phyloP scores from a whole-genome alignment of 2,113 vertebrate species.

The Protobothrops flavoviridis region DNA sequence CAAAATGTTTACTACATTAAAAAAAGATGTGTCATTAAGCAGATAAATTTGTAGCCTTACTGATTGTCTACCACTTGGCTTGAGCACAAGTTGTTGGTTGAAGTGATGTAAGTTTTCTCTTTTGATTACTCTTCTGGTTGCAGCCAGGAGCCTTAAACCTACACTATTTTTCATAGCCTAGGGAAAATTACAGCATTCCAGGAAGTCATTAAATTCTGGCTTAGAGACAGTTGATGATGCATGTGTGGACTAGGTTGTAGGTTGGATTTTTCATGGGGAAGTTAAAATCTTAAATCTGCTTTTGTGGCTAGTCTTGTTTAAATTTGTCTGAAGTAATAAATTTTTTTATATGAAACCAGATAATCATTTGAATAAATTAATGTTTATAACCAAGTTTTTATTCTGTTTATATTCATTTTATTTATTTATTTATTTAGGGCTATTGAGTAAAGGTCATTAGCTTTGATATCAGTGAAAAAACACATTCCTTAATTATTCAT shows the following conservation, averaged over 20 bases:
- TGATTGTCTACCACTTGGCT: slow-evolving; percentile 9
- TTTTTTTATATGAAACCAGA: background rate
- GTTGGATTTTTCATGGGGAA: background rate
- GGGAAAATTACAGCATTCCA: background rate
- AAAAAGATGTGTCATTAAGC: slow-evolving; percentile 26
- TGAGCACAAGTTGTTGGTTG: background rate
- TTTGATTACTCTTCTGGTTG: slow-evolving; percentile 21
- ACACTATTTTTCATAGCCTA: slow-evolving; percentile 8
- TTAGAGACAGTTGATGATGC: background rate
- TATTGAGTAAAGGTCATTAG: background rate
- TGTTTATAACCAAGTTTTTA: background rate
- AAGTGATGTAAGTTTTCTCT: background rate
- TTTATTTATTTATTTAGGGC: slow-evolving; percentile 1
- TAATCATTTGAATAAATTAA: background rate
- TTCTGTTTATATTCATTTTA: background rate
- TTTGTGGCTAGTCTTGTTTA: background rate
- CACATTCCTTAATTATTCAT: background rate
- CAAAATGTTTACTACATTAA: slow-evolving; percentile 58
- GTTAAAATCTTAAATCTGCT: background rate
- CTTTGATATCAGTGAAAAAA: background rate
- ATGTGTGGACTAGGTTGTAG: background rate
- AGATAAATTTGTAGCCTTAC: slow-evolving; percentile 28
- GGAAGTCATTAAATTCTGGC: background rate
- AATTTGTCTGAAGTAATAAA: background rate
- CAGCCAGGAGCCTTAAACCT: background rate